Base-by-base conservation (phyloP, 1,140 invertebrate species). In the Melitaea cinxia region DNA sequence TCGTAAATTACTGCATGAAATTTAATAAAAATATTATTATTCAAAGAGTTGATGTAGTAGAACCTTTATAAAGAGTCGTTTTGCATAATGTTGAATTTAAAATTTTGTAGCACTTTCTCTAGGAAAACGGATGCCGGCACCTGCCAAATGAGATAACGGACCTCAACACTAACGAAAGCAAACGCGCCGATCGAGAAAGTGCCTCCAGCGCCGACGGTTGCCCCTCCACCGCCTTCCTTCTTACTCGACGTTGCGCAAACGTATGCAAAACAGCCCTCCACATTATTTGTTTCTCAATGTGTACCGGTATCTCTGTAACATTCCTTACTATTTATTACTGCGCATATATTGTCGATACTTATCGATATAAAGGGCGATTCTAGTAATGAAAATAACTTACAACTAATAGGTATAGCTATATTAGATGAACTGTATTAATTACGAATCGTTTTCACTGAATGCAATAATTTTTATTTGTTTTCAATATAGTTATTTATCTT, bases 71-170 rank as follows among this genome's bases (percentile, higher is more conserved):
- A 62, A 58, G 37, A 42, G 35, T 49, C 45, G 54, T 17, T 69
- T 72, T 72, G 42, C 57, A 55, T 66, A 66, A 59, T 55, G 45
- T 49, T 60, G 17, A 35, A 49, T 66, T 42, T 47, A 50, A 60
- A 74, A 81, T 82, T 83, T 75, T 76, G 75, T 83, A 83, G 82
- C 78, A 86, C 83, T 88, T 89, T 89, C 86, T 82, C 82, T 82
- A 77, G 72, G 79, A 70, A 63, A 72, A 68, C 75, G 67, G 71
- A 71, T 73, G 76, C 75, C 68, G 73, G 73, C 87, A 88, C 87
- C 87, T 88, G 87, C 77, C 75, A 82, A 89, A 87, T 84, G 80
- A 82, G 78, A 78, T 89, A 89, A 88, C 84, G 83, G 82, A 61
- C 72, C 77, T 78, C 71, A 77, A 69, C 70, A 75, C 77, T 72